phyloP scores from a whole-genome alignment of 2,888 invertebrate species.

The Argynnis bischoffii region DNA sequence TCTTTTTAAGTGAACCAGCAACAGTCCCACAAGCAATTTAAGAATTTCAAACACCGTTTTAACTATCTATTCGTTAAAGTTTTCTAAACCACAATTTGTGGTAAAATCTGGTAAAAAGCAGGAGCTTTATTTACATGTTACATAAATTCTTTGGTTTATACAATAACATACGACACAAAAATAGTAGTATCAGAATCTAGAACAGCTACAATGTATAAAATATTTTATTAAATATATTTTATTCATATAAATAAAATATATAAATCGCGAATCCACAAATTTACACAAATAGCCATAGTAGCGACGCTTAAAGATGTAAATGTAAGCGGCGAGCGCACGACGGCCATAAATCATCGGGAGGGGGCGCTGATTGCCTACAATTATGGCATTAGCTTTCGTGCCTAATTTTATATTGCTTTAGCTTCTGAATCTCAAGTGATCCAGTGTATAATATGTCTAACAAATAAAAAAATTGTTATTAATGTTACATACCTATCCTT shows the following conservation, averaged over 20 bases:
- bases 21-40: constrained; percentile 75
- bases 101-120: background rate
- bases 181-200: background rate
- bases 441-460: constrained; percentile 50
- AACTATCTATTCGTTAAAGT: constrained; percentile 50
- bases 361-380: constrained; percentile 77
- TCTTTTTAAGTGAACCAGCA: constrained; percentile 79
- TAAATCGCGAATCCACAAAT: constrained; percentile 38
- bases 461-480: constrained; percentile 1
- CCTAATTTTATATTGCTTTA: constrained; percentile 68
- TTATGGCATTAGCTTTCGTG: constrained; percentile 79
- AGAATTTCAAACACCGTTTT: constrained; percentile 69
- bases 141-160: too few relatives aligned
- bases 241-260: constrained; percentile 35
- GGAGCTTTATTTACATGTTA: too few relatives aligned
- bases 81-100: background rate
- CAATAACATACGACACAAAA: background rate
- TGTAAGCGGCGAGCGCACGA: constrained; percentile 47
- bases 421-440: constrained; percentile 46
- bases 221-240: too few relatives aligned
- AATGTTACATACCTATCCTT: background rate
- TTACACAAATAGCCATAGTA: constrained; percentile 40
- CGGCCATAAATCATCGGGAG: constrained; percentile 70
- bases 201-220: background rate
- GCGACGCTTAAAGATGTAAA: constrained; percentile 67